Base-by-base conservation (phyloP, 2,113 vertebrate genomes). In the Poecile atricapillus region DNA sequence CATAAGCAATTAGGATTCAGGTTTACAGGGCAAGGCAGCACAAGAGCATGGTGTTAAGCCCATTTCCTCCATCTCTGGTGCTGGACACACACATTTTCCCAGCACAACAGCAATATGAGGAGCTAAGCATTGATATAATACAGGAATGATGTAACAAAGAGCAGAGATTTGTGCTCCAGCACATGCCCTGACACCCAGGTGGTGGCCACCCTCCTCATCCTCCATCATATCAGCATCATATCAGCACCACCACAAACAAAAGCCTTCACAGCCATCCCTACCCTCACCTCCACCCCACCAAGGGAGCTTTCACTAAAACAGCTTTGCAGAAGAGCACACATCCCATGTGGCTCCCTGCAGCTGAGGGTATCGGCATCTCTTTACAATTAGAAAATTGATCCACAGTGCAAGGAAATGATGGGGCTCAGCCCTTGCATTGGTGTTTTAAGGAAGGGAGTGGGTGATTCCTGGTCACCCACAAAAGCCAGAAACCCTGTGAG, bases 1-100 rank as follows among this genome's bases (percentile, higher is more conserved):
- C 18, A 27, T 2, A 28, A 65, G 11, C 52, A 49, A 0, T 7
- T 18, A 21, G 27, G 17, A 28, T 70, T 68, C 79, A 79, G 58
- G 39, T 81, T 83, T 67, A 20, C 6, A 41, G 69, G 22, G 17
- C 20, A 58, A 67, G n/a, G 80, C 43, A 70, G 35, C 31, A 47
- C 0, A 1, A 44, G 37, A 76, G 22, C 39, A 49, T 0, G 0
- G 15, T 11, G 28, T 44, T 53, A 17, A 73, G 4, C 15, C 62
- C 37, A 5, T 62, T 53, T 85, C 53, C 65, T 76, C 15, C 59
- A 86, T 44, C 41, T 56, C 31, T 33, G 16, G 13, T 64, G 49
- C 49, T 64, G 58, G 58, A 28, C 25, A 67, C 25, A 24, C 15
- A 50, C 5, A 1, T 68, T 73, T 68, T 53, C n/a, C 53, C 46